Percentiles rank a stretch among this genome's conserved stretches.
Conservation (phyloP, 37 sponge, comb jelly and placozoan species). For the Diacarnus erythraeanus region DNA sequence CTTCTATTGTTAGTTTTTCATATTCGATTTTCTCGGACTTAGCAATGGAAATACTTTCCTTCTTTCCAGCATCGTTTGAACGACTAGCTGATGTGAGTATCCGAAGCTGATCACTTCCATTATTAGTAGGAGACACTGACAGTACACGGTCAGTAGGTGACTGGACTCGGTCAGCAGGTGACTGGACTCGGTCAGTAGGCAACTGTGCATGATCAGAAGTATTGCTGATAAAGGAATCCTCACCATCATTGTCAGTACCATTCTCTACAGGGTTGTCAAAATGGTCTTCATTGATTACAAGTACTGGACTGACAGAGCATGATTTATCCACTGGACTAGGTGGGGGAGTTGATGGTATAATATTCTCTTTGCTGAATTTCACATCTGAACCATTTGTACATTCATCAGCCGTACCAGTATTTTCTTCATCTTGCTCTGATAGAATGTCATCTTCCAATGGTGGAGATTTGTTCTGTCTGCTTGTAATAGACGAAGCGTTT, state of each 20-base stretch:
- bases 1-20: slow-evolving; percentile 35
- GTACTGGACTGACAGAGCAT: not conserved
- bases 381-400: not conserved
- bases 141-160: not conserved
- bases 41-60: not conserved
- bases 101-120: not conserved
- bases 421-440: not conserved
- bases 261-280: not conserved
- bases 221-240: not conserved
- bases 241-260: not conserved
- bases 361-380: not conserved
- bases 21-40: slow-evolving; percentile 9
- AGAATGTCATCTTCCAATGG: not conserved
- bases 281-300: not conserved
- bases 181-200: not conserved
- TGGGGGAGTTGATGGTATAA: no score
- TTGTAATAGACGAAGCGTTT: no score
- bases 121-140: no score
- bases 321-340: not conserved
- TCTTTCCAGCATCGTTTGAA: no score
- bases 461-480: not conserved
- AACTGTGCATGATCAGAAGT: not conserved
- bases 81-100: not conserved
- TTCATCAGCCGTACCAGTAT: not conserved
- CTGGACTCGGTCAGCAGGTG: not conserved